Conservation (phyloP, 2,113 vertebrate genomes). For the Sminthopsis crassicaudata region DNA sequence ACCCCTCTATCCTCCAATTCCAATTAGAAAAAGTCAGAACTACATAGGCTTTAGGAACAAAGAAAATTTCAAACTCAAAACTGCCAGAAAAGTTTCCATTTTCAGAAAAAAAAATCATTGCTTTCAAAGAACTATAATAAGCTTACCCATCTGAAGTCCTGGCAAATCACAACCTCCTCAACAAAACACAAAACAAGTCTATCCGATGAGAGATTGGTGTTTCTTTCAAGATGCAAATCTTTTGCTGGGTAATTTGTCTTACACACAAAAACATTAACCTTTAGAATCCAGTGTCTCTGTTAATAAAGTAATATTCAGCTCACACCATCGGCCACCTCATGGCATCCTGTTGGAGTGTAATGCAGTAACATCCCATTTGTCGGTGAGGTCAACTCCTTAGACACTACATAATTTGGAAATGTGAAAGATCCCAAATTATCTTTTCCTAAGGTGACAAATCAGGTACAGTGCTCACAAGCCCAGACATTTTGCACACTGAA, state of each 20-base stretch:
- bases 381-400: conserved; percentile 68
- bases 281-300: conserved; percentile 59
- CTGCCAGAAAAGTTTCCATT: not conserved
- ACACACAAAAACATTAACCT: conserved; percentile 59
- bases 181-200: not conserved
- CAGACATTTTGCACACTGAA: conserved; percentile 56
- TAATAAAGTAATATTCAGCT: conserved; percentile 40
- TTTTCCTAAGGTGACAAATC: conserved; percentile 65
- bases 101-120: not conserved
- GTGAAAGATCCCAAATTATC: conserved; percentile 75
- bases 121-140: not conserved
- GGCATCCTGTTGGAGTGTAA: not conserved
- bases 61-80: not conserved
- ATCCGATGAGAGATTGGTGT: accelerated
- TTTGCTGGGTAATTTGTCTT: not conserved
- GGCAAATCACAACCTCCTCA: not conserved
- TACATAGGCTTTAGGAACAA: conserved; percentile 5
- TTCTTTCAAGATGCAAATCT: not conserved
- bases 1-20: not conserved
- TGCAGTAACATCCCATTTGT: conserved; percentile 10
- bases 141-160: not conserved
- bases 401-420: conserved; percentile 64
- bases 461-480: conserved; percentile 59
- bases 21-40: not conserved
- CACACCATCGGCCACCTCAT: not conserved